Evolutionary conservation across 1,140 invertebrate genomes (phyloP).

Genomic region (Araneus ventricosus): DNA sequence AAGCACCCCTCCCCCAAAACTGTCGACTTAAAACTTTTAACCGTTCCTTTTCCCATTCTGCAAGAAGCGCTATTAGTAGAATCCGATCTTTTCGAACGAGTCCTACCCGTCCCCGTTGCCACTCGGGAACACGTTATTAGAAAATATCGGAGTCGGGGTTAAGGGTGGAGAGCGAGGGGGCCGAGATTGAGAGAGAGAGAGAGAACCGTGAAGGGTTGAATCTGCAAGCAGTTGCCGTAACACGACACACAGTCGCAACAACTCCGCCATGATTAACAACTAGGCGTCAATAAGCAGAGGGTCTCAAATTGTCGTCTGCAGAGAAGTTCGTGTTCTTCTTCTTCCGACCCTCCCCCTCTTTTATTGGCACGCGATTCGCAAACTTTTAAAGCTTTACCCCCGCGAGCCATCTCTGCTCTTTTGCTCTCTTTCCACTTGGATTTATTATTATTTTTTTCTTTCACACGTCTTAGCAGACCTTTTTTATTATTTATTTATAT

Average conservation of each 20-base stretch:
- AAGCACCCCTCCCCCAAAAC: conserved; percentile 40
- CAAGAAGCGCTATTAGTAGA: conserved; percentile 59
- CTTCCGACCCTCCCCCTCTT: not conserved
- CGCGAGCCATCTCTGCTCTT: conserved; percentile 28
- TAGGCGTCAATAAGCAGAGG: conserved; percentile 67
- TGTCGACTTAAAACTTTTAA: conserved; percentile 71
- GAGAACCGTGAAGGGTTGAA: conserved; percentile 21
- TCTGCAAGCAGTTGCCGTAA: conserved; percentile 29
- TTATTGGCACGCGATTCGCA: conserved; percentile 61
- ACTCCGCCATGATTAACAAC: conserved; percentile 58
- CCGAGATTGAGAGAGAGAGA: conserved; percentile 46
- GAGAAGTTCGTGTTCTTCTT: conserved; percentile 46
- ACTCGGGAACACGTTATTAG: conserved; percentile 58
- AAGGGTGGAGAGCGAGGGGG: not conserved
- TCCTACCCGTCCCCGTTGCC: conserved; percentile 30
- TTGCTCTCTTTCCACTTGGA: not conserved
- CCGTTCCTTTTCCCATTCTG: conserved; percentile 23
- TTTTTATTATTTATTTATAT: conserved; percentile 9
- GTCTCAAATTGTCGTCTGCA: conserved; percentile 65
- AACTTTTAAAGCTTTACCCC: conserved; percentile 68
- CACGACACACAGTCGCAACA: conserved; percentile 38
- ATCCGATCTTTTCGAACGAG: conserved; percentile 65
- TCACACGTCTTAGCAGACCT: not conserved
- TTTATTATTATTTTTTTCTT: conserved; percentile 28
- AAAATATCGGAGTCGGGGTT: conserved; percentile 54